Conservation (phyloP, 92 coral and sea anemone genomes). For the Paragorgia papillata region DNA sequence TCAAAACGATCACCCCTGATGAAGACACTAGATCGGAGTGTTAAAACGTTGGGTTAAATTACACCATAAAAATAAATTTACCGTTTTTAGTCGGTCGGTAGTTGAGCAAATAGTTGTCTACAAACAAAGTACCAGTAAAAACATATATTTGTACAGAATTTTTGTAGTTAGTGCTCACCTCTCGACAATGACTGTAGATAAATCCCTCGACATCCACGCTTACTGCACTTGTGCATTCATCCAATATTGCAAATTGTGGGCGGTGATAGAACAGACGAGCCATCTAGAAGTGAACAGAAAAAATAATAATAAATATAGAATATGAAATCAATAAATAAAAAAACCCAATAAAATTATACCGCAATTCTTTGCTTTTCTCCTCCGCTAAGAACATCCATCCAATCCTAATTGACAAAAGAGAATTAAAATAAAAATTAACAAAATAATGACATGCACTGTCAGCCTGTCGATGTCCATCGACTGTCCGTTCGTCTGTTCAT, state of each 20-base stretch:
- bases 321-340: background rate
- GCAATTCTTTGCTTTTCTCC: constrained; percentile 98
- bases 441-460: background rate
- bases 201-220: constrained; percentile 98
- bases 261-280: constrained; percentile 96
- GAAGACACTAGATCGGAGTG: too few species aligned
- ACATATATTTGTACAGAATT: too few species aligned
- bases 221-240: constrained; percentile 98
- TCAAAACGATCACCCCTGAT: too few species aligned
- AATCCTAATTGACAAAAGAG: constrained; percentile 62
- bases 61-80: too few species aligned
- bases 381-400: constrained; percentile 99
- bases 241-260: constrained; percentile 98
- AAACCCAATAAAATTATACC: constrained; percentile 51
- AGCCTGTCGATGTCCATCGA: background rate
- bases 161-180: constrained; percentile 62
- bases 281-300: constrained; percentile 60
- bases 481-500: background rate
- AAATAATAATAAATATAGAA: background rate
- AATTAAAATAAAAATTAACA: background rate
- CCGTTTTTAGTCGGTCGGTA: too few species aligned
- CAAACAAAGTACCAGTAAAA: too few species aligned
- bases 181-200: constrained; percentile 94
- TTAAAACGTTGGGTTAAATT: too few species aligned
- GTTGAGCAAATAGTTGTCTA: too few species aligned